Conservation (phyloP, 23 tunicate genomes). For the Diplosoma virens region DNA sequence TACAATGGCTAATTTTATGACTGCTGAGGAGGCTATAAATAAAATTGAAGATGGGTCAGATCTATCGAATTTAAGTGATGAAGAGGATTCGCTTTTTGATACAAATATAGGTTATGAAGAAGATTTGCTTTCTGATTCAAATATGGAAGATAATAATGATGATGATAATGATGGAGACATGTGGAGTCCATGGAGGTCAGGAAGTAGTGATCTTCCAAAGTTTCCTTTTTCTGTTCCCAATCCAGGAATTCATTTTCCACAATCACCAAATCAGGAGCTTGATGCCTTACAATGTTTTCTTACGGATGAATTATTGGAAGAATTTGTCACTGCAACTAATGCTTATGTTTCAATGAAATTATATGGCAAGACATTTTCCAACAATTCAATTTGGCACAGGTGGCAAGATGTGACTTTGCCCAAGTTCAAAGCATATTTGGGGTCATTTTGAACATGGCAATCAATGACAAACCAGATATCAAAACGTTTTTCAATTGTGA, state of each 20-base stretch:
- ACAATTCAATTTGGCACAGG: constrained; percentile 9
- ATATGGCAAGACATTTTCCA: neutral
- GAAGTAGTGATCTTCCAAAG: neutral
- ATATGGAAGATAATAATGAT: neutral
- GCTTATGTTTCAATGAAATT: constrained; percentile 10
- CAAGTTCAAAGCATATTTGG: constrained; percentile 17
- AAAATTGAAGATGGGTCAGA: neutral
- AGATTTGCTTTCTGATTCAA: neutral
- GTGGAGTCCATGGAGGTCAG: neutral
- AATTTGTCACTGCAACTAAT: constrained; percentile 16
- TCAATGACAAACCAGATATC: constrained; percentile 1
- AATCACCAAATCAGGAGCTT: neutral
- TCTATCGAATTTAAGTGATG: constrained; percentile 1
- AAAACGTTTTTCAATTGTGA: neutral
- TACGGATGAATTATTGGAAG: neutral
- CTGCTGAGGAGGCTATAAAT: constrained; percentile 1
- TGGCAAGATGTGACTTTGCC: constrained; percentile 27
- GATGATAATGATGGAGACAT: neutral
- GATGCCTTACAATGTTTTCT: constrained; percentile 8
- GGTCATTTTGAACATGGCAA: constrained; percentile 16
- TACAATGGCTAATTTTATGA: neutral
- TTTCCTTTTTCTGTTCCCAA: neutral
- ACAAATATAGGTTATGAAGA: neutral
- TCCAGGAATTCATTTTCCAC: neutral
- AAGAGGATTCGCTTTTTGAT: constrained; percentile 2